Evolutionary conservation across 30 jellyfish, hydroid and myxozoan genomes (phyloP).

Genomic region (Nemopilema nomurai): DNA sequence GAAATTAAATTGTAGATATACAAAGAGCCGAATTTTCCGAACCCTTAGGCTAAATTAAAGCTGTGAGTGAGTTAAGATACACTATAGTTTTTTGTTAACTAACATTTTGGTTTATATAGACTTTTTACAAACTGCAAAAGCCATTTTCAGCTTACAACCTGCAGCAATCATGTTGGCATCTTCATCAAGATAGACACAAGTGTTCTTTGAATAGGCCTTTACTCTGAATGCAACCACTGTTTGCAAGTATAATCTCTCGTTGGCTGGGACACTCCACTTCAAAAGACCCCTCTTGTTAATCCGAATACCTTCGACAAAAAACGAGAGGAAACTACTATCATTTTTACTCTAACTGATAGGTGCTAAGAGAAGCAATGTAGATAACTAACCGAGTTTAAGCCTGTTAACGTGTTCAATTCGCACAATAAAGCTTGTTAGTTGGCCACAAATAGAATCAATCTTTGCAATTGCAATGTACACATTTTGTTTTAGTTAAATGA

Average conservation of each 20-base stretch:
- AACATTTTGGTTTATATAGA: no score
- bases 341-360: neutral
- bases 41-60: no score
- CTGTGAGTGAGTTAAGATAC: no score
- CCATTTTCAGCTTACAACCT: slow-evolving; percentile 2
- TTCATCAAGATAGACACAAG: slow-evolving; percentile 5
- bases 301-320: neutral
- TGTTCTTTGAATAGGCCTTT: neutral
- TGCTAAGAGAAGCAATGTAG: neutral
- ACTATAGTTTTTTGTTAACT: neutral
- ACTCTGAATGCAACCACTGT: neutral
- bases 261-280: slow-evolving; percentile 20
- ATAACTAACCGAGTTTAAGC: neutral
- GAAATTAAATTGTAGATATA: no score
- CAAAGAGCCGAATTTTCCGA: no score
- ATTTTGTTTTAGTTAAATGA: neutral
- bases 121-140: slow-evolving; percentile 8
- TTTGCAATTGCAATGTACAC: neutral
- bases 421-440: neutral
- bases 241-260: neutral
- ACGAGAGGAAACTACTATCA: neutral
- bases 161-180: slow-evolving; percentile 1
- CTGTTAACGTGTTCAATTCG: neutral
- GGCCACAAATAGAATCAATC: neutral
- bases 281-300: slow-evolving; percentile 23